phyloP scores from a whole-genome alignment of 2,888 invertebrate species.

The Eristalis intricaria region DNA sequence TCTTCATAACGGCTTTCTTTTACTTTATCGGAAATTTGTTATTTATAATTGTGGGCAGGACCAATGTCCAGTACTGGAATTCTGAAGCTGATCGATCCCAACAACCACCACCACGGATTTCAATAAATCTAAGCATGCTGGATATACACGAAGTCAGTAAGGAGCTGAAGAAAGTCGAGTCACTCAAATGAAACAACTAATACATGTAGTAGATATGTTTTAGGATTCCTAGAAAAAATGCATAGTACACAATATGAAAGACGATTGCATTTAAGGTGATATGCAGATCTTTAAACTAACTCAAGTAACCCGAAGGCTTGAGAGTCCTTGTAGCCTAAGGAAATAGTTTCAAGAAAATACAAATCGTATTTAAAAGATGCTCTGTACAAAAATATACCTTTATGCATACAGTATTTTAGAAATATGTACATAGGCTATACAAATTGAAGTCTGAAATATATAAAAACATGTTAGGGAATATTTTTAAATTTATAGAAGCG shows the following conservation, averaged over 20 bases:
- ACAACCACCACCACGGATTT: constrained; percentile 53
- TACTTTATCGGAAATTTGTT: constrained; percentile 83
- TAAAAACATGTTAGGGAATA: neutral
- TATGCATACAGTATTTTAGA: constrained; percentile 62
- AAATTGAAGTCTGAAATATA: constrained; percentile 43
- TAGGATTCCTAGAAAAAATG: neutral
- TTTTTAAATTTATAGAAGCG: neutral
- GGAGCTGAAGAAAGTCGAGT: neutral
- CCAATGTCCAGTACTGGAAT: constrained; percentile 84
- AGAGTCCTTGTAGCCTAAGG: constrained; percentile 32
- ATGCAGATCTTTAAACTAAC: neutral
- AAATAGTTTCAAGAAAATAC: neutral
- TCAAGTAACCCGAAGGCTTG: constrained; percentile 3
- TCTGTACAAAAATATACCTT: constrained; percentile 34
- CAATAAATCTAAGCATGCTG: constrained; percentile 50
- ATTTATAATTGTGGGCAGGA: constrained; percentile 83
- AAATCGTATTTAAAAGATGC: neutral
- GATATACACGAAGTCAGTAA: constrained; percentile 28
- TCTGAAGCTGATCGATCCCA: constrained; percentile 79
- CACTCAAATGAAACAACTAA: neutral
- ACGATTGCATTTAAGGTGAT: neutral
- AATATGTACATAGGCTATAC: constrained; percentile 40
- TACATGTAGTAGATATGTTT: neutral
- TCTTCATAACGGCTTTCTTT: constrained; percentile 83
- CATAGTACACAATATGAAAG: constrained; percentile 41